Percentiles rank a stretch among this genome's conserved stretches.
Conservation (phyloP, 2,113 vertebrate species). For the Phylloscopus trochiloides region DNA sequence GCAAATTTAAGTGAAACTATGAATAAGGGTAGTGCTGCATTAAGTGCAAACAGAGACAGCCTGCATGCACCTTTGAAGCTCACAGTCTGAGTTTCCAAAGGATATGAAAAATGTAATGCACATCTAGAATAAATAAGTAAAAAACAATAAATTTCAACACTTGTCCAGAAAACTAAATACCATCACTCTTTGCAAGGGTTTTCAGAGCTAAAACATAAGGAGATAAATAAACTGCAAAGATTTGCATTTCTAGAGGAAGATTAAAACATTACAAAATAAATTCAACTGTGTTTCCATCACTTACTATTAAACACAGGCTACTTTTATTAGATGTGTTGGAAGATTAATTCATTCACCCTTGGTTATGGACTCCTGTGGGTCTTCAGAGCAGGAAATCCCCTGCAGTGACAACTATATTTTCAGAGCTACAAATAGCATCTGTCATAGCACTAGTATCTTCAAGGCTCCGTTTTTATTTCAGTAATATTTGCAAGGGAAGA, state of each 20-base stretch:
- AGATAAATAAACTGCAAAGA: conserved; percentile 6
- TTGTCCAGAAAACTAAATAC: not conserved
- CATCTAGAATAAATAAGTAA: not conserved
- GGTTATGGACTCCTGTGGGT: conserved; percentile 11
- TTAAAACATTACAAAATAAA: not conserved
- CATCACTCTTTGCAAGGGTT: not conserved
- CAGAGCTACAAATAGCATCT: conserved; percentile 53
- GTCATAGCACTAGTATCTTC: conserved; percentile 4
- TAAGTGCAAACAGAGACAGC: not conserved
- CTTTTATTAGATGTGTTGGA: conserved; percentile 1
- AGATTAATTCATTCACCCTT: conserved; percentile 24
- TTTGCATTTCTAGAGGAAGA: not conserved
- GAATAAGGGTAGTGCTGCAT: not conserved
- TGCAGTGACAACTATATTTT: conserved; percentile 61
- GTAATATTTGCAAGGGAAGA: conserved; percentile 38
- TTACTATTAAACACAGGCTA: not conserved
- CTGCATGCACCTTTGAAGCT: not conserved
- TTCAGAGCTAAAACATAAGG: not conserved
- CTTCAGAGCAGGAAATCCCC: conserved; percentile 28
- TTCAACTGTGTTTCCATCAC: not conserved
- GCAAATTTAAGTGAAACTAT: not conserved
- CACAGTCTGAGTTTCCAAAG: not conserved
- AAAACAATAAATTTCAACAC: not conserved
- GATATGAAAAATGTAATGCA: not conserved
- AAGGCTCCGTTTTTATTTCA: conserved; percentile 28